Base-by-base conservation (phyloP, 2,888 invertebrate genomes). In the Ethmia dodecea region DNA sequence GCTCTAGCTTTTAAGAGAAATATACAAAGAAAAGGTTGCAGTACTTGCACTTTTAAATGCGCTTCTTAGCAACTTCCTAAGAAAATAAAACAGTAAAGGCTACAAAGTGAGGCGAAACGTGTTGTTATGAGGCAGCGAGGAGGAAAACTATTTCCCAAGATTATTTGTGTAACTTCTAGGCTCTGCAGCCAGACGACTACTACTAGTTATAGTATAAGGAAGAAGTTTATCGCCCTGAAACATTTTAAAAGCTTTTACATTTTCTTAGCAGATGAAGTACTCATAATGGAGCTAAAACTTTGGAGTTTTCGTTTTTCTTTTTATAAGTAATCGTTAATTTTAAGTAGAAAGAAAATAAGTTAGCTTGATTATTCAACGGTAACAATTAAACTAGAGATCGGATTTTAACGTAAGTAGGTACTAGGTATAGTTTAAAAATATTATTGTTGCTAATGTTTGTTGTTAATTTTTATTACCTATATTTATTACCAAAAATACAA, bases 81-180 rank as follows among this genome's bases (percentile, higher is more conserved):
- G 9, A 29, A 33, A 29, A 37, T 27, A 25, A 33, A 33, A 33
- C 37, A 28, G 26, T 31, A 38, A 31, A 31, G 27, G 18, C 14
- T 34, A 30, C 18, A 31, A 55, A 57, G 52, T 60, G 57, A 51
- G 51, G 55, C 47, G 45, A 58, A 68, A 64, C 56, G 60, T 67
- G 60, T 60, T 68, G 64, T 59, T 69, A 64, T 60, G 57, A 61
- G 54, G 60, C 61, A 57, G 45, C 48, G 49, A 49, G 53, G 50
- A 53, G 54, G 57, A 49, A 59, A 70, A 69, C 64, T 64, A 60
- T 65, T 65, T 65, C 51, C 52, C 57, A n/a, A 53, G 54, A 64
- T 66, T 67, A 71, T 70, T 68, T 68, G 56, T 63, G 55, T 64
- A 64, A 66, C 64, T 66, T 60, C 58, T 59, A 60, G 60, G 56